phyloP scores from a whole-genome alignment of 2,113 vertebrate genomes.

The Orientallactaga bullata region DNA sequence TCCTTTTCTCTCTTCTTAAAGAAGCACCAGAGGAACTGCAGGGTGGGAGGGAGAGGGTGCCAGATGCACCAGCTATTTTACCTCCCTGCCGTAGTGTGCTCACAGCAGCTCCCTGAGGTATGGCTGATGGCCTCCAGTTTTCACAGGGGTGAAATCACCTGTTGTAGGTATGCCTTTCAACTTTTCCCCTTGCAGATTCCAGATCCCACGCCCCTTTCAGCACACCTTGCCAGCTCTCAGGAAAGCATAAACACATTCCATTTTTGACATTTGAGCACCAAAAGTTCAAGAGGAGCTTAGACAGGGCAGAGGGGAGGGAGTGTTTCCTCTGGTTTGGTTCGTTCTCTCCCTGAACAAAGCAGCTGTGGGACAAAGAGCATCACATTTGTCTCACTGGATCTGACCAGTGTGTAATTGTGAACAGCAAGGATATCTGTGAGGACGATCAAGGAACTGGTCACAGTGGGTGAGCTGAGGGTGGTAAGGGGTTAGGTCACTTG shows the following conservation, averaged over 20 bases:
- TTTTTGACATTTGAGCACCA: background rate
- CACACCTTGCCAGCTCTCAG: background rate
- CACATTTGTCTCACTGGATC: background rate
- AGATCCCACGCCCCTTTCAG: no score
- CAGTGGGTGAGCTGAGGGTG: background rate
- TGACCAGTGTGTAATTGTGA: background rate
- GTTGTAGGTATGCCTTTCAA: background rate
- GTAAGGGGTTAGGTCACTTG: background rate
- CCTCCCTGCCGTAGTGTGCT: background rate
- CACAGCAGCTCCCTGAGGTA: background rate
- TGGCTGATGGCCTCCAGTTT: background rate
- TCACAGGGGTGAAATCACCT: background rate
- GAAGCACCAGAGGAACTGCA: background rate
- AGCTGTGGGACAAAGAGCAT: background rate
- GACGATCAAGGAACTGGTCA: background rate
- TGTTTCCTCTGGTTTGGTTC: background rate
- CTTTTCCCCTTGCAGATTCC: background rate
- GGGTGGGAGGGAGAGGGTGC: background rate
- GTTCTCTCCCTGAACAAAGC: background rate
- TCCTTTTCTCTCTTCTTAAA: constrained; percentile 44
- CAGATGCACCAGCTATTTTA: background rate
- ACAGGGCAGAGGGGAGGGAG: background rate
- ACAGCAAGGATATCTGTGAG: background rate
- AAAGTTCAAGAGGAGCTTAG: constrained; percentile 17
- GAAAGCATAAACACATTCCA: background rate